A percentile compares a stretch with the other conserved stretches of the same genome.
phyloP scores from a whole-genome alignment of 2,888 invertebrate species.

The Drosophila anceps region DNA sequence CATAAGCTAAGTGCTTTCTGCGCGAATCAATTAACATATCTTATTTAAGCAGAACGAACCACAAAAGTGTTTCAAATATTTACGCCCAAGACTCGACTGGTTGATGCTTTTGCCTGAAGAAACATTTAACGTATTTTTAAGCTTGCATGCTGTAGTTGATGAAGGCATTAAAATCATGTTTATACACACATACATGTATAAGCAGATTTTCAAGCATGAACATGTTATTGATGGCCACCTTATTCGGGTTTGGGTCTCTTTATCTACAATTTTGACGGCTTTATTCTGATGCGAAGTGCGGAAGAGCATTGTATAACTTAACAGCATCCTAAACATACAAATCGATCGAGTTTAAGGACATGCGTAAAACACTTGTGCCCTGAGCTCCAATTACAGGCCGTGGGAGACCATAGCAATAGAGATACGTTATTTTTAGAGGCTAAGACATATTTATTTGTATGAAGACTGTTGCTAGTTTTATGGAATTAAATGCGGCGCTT shows the following conservation, averaged over 20 bases:
- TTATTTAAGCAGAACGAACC: background rate
- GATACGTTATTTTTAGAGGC: background rate
- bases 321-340: background rate
- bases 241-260: background rate
- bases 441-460: too few species aligned
- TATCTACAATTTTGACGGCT: background rate
- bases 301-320: background rate
- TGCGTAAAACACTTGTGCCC: background rate
- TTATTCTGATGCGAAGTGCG: background rate
- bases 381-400: background rate
- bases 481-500: background rate
- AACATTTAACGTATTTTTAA: background rate
- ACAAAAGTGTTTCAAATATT: too few species aligned
- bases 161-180: background rate
- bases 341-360: background rate
- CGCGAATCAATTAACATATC: too few species aligned
- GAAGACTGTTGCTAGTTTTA: background rate
- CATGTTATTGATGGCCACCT: background rate
- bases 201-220: too few species aligned
- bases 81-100: too few species aligned
- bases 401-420: background rate
- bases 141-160: background rate
- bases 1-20: background rate
- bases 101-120: too few species aligned
- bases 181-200: background rate